These are phyloP conservation scores for Nemoura dubitans DNA, from an alignment of 2,888 invertebrate species.

Conservation along the genomic window DNA sequence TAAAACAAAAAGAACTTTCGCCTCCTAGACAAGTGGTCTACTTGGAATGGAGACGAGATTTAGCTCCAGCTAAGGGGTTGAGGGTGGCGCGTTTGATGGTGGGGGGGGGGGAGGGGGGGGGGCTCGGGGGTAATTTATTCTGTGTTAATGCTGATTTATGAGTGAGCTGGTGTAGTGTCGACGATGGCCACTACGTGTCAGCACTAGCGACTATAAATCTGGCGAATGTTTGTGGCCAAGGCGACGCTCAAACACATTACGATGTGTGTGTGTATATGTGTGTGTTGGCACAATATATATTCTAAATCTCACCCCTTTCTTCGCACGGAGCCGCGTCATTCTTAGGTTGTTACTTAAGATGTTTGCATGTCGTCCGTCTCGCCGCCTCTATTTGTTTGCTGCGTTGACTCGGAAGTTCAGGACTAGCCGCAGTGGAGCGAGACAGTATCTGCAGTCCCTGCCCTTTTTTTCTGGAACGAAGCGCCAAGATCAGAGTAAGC, in stretches of 20 bases:
- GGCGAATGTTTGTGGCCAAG: constrained; percentile 47
- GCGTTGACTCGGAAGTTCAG: neutral
- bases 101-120: too few species aligned
- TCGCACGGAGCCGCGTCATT: constrained; percentile 33
- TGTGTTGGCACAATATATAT: neutral
- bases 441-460: neutral
- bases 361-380: constrained; percentile 14
- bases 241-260: neutral
- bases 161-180: constrained; percentile 35
- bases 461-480: too few species aligned
- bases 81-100: neutral
- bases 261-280: neutral
- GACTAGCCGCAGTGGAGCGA: neutral
- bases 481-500: too few species aligned
- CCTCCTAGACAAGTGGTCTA: neutral
- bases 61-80: neutral
- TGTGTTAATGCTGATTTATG: constrained; percentile 52
- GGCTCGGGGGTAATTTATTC: constrained; percentile 51
- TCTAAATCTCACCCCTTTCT: constrained; percentile 48
- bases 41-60: neutral
- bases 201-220: constrained; percentile 49
- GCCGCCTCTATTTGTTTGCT: neutral
- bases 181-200: constrained; percentile 44
- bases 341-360: constrained; percentile 8
- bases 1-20: neutral